These are phyloP conservation scores for Papilio polytes DNA, from an alignment of 1,140 invertebrate genomes.

Conservation along the genomic window DNA sequence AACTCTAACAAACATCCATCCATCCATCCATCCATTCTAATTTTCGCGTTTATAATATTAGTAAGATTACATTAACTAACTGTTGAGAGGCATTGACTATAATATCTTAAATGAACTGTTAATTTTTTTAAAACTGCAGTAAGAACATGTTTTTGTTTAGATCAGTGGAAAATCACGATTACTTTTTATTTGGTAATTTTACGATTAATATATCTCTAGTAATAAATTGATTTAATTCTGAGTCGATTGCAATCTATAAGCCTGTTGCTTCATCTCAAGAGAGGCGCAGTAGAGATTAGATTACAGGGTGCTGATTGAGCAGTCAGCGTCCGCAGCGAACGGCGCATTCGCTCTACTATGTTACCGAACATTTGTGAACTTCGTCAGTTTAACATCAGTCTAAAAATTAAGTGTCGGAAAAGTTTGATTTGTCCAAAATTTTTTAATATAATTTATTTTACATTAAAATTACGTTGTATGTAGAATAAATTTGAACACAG, in stretches of 20 bases:
- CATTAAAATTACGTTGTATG: no score
- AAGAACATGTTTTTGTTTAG: background rate
- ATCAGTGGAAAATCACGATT: background rate
- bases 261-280: conserved; percentile 28
- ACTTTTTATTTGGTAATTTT: background rate
- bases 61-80: no score
- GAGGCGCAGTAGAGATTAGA: conserved; percentile 10
- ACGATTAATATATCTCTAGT: background rate
- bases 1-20: no score
- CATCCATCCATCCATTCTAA: no score
- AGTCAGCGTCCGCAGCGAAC: conserved; percentile 1
- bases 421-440: no score
- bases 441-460: no score
- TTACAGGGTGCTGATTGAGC: conserved; percentile 26
- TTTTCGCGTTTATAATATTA: no score
- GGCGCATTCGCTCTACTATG: background rate
- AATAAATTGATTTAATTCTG: conserved; percentile 11
- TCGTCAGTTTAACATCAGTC: background rate
- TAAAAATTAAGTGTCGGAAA: background rate
- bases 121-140: background rate
- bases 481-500: no score
- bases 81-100: no score
- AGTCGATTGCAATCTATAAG: conserved; percentile 28
- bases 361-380: background rate
- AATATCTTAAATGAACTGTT: no score